These are phyloP conservation scores for Drosophila tani DNA, from an alignment of 1,140 invertebrate species.

Conservation along the genomic window DNA sequence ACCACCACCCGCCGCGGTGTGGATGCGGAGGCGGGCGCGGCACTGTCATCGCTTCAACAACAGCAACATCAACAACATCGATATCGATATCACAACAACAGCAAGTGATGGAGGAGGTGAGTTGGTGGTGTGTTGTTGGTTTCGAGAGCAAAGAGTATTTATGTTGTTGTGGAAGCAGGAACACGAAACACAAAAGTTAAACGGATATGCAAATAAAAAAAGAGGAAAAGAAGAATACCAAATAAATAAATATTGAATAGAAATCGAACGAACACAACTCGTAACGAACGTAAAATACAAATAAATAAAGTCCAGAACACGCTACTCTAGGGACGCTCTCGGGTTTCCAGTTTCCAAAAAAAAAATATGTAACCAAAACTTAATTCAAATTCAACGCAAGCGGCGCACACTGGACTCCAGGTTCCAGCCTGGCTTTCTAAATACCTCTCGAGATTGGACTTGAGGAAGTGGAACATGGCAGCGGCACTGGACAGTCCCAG, in stretches of 20 bases:
- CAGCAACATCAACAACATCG: conserved; percentile 36
- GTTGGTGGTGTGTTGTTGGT: conserved; percentile 37
- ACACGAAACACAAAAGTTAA: conserved; percentile 75
- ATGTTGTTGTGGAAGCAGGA: conserved; percentile 67
- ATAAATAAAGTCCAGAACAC: conserved; percentile 39
- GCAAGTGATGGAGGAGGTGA: conserved; percentile 61
- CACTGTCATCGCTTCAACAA: conserved; percentile 67
- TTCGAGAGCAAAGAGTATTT: conserved; percentile 24
- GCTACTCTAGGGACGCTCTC: conserved; percentile 58
- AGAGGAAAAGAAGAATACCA: conserved; percentile 48
- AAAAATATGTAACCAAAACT: conserved; percentile 21
- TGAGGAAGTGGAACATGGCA: conserved; percentile 78
- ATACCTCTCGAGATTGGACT: conserved; percentile 81
- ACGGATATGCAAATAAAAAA: conserved; percentile 78
- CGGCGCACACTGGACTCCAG: conserved; percentile 60
- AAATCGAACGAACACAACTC: conserved; percentile 58
- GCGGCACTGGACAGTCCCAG: conserved; percentile 72
- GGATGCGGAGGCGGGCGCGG: conserved; percentile 61
- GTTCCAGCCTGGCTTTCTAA: conserved; percentile 50
- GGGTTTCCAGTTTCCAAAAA: conserved; percentile 31
- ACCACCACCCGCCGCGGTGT: conserved; percentile 63
- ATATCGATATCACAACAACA: conserved; percentile 25
- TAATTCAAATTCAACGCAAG: conserved; percentile 55
- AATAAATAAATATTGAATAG: conserved; percentile 51
- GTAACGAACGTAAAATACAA: conserved; percentile 24